These are phyloP conservation scores for Didymodactylos carnosus DNA, from an alignment of 2,888 invertebrate species.

Conservation along the genomic window DNA sequence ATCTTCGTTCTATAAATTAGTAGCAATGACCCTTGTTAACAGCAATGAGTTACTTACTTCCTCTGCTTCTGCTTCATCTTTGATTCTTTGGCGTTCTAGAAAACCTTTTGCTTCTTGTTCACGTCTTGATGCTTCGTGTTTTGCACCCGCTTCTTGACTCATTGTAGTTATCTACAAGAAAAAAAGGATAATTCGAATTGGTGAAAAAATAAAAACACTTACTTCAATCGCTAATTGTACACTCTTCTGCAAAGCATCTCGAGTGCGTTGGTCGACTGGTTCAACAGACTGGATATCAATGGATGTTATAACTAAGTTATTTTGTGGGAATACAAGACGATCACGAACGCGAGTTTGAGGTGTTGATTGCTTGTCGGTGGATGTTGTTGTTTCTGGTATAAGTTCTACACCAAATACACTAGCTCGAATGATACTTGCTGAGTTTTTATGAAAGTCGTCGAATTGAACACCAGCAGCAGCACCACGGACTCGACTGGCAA, in stretches of 20 bases:
- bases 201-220: too few relatives aligned
- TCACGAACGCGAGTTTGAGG: slow-evolving; percentile 34
- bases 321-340: slow-evolving; percentile 23
- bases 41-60: too few relatives aligned
- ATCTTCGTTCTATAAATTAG: slow-evolving; percentile 34
- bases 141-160: slow-evolving; percentile 12
- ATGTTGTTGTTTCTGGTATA: too few relatives aligned
- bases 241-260: slow-evolving; percentile 38
- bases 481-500: slow-evolving; percentile 37
- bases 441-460: slow-evolving; percentile 40
- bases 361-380: too few relatives aligned
- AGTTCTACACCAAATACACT: slow-evolving; percentile 38
- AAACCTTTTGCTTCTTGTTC: slow-evolving; percentile 38
- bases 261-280: slow-evolving; percentile 38
- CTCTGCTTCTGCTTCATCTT: slow-evolving; percentile 38
- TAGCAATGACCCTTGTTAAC: too few relatives aligned
- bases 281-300: slow-evolving; percentile 40
- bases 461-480: slow-evolving; percentile 37
- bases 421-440: slow-evolving; percentile 36
- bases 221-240: slow-evolving; percentile 40
- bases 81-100: slow-evolving; percentile 37
- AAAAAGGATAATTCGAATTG: too few relatives aligned
- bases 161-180: slow-evolving; percentile 17
- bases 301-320: slow-evolving; percentile 36
- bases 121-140: slow-evolving; percentile 37